Percentiles rank a stretch among this genome's conserved stretches.
phyloP scores from a whole-genome alignment of 1,140 invertebrate species.

The Aphelenchoides fujianensis region DNA sequence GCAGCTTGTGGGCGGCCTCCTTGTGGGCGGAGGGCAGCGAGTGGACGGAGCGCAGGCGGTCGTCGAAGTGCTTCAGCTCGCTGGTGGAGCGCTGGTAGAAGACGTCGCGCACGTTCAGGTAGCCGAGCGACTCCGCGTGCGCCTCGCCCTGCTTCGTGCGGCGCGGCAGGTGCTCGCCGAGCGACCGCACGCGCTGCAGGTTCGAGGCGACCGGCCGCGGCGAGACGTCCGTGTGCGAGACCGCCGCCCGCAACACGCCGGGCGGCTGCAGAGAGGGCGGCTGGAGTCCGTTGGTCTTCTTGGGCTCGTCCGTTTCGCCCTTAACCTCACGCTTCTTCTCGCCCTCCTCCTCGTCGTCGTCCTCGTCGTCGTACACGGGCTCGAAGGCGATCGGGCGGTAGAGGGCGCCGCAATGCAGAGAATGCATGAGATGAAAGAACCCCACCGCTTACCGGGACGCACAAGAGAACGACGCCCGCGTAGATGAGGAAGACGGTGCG shows the following conservation, averaged over 20 bases:
- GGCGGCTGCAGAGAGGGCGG: neutral
- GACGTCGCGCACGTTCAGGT: constrained; percentile 80
- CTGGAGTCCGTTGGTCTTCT: constrained; percentile 14
- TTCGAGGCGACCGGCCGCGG: constrained; percentile 29
- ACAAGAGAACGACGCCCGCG: constrained; percentile 72
- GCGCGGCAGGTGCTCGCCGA: constrained; percentile 53
- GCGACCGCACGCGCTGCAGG: constrained; percentile 45
- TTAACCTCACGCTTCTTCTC: too few relatives aligned
- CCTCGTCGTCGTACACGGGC: constrained; percentile 67
- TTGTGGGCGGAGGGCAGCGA: constrained; percentile 34
- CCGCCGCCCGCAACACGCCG: constrained; percentile 40
- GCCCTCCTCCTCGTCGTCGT: constrained; percentile 35
- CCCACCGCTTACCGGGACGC: too few relatives aligned
- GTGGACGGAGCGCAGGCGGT: constrained; percentile 37
- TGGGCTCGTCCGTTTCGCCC: too few relatives aligned
- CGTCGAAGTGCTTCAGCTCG: constrained; percentile 68
- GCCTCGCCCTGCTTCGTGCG: too few relatives aligned
- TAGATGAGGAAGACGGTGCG: constrained; percentile 73
- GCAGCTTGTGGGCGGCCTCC: neutral
- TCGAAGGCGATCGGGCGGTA: constrained; percentile 70
- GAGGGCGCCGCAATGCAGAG: constrained; percentile 78
- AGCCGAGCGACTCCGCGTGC: constrained; percentile 70
- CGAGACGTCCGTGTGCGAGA: constrained; percentile 28
- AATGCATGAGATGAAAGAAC: constrained; percentile 63
- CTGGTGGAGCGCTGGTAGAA: constrained; percentile 79